Base-by-base conservation (phyloP, 2,797 vertebrate species). In the Champsocephalus gunnari region DNA sequence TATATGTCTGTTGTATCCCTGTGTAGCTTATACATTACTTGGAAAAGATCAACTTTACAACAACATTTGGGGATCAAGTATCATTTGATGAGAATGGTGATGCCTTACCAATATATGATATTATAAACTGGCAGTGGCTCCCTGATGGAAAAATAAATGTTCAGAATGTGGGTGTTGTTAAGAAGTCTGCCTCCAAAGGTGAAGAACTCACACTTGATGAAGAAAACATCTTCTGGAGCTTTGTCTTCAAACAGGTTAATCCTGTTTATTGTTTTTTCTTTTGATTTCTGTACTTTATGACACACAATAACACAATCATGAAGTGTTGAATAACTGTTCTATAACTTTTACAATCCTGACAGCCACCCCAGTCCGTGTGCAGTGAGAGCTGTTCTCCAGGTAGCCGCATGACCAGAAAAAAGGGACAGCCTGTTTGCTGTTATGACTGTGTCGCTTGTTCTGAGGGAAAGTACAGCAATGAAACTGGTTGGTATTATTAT, bases 81-180 rank as follows among this genome's bases (percentile, higher is more conserved):
- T 92, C 91, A 4, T 95, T 95, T 85, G 93, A 95, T 71, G 75
- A 93, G 14, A 94, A 94, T 34, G 93, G 93, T 3, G 91, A 94
- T 74, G 89, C 83, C 1, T 51, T 92, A 41, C 90, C 94, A 38
- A 90, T 91, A 34, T 95, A 94, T 66, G 94, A 95, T 60, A 51
- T 95, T 7, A 88, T 95, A 90, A 94, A 94, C 82, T 90, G 93
- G 94, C 60, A 67, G 38, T 88, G 82, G 70, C 88, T 84, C n/a
- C 78, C 75, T 48, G 90, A 92, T 38, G 92, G 91, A 47, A 54
- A 61, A 45, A 81, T 88, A 10, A 59, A 77, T n/a, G 43, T 93
- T 24, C 87, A 82, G 9, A 91, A 47, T 57, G 88, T 95, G 2
- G 94, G 94, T 12, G 87, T 77, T 11, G 89, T 93, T 41, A 89